phyloP scores from a whole-genome alignment of 2,797 vertebrate species.

The Pteronotus mesoamericanus region DNA sequence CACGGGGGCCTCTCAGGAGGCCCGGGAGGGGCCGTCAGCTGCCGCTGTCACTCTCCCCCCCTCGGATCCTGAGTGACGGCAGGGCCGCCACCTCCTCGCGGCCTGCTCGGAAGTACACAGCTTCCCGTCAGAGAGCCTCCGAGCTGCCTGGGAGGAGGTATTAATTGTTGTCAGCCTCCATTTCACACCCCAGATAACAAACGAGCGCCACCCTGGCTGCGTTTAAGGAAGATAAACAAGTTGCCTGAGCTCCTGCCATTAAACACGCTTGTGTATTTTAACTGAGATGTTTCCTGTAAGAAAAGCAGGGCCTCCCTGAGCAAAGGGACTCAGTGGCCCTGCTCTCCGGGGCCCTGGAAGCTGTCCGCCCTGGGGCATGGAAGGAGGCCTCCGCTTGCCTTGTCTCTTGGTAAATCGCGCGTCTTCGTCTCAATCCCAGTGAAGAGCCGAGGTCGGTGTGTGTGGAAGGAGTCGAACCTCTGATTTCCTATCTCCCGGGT shows the following conservation, averaged over 20 bases:
- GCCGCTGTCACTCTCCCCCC: slow-evolving; percentile 72
- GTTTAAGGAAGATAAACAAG: slow-evolving; percentile 81
- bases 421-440: rapidly evolving
- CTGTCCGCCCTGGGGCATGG: neutral
- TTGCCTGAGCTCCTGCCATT: slow-evolving; percentile 72
- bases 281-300: slow-evolving; percentile 58
- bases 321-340: neutral
- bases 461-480: too few species aligned
- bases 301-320: neutral
- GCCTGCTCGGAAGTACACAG: slow-evolving; percentile 75
- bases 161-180: slow-evolving; percentile 86
- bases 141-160: slow-evolving; percentile 81
- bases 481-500: neutral
- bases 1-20: slow-evolving; percentile 76
- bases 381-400: rapidly evolving
- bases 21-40: slow-evolving; percentile 76
- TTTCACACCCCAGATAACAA: slow-evolving; percentile 89
- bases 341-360: neutral
- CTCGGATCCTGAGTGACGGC: slow-evolving; percentile 82
- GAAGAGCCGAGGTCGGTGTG: neutral
- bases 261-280: slow-evolving; percentile 75
- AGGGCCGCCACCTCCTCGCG: slow-evolving; percentile 76
- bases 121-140: slow-evolving; percentile 72
- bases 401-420: rapidly evolving
- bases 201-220: slow-evolving; percentile 74